Evolutionary conservation across 2,113 vertebrate genomes (phyloP), one percentile per base, ranked within the genome.

Genomic region (Ochotona curzoniae): DNA sequence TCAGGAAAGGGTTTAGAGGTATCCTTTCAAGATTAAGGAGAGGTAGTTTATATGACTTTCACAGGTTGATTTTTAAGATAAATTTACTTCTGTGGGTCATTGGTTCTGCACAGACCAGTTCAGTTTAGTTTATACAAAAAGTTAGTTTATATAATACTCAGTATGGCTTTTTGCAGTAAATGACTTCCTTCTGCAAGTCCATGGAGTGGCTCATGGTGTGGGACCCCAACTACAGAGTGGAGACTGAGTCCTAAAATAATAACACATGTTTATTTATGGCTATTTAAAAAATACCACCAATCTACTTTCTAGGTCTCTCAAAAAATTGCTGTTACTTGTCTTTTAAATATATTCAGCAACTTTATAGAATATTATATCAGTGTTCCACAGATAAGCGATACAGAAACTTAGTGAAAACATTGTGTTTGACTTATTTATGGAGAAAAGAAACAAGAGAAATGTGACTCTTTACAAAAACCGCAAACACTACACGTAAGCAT

Each of bases 321-420:
- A 70, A 71, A 61, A 30, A 81, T 90, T 95, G 90, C 47, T 87
- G 25, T 94, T 35, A 83, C 25, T 69, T 82, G 20, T 88, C 57
- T 81, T 91, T 71, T 94, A 76, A 87, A 73, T 76, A 17, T 86
- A 73, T 66, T 63, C 15, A 66, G 6, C 92, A 49, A 8, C 87
- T 83, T 93, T 74, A 87, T 94, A 14, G 14, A 23, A n/a, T 79
- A 5, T 61, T 88, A 88, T 79, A 15, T 80, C 38, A 69, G 3
- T 51, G 14, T 57, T 90, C 9, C 75, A 94, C 21, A 74, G 54
- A 83, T 30, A 8, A 95, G 63, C 82, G 49, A 47, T 11, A 28
- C 47, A 71, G 47, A n/a, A 25, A 88, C 5, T 69, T 28, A 54
- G 49, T 93, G 93, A 93, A 14, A 67, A 80, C 2, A 75, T 47